Percentiles rank a stretch among this genome's conserved stretches.
These are phyloP conservation scores for Tricholaema leucomelas DNA, from an alignment of 2,113 vertebrate species.

Conservation along the genomic window DNA sequence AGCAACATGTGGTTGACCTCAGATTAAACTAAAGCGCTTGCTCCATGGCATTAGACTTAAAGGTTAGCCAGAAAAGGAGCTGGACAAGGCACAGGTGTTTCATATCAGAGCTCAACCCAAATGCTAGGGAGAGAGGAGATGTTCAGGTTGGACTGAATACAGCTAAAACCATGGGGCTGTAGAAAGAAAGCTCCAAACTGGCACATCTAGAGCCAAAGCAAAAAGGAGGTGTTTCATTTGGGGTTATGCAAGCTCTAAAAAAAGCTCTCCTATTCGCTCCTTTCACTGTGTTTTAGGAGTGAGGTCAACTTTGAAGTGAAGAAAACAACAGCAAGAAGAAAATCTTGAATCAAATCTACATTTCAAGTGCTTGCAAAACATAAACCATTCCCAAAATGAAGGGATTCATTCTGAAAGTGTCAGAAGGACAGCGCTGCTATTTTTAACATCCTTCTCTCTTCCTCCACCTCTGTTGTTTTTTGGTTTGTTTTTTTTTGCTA, in stretches of 20 bases:
- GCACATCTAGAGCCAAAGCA: neutral
- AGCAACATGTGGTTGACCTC: slow-evolving; percentile 58
- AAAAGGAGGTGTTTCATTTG: slow-evolving; percentile 13
- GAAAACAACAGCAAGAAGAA: too few relatives aligned
- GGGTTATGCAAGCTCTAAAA: neutral
- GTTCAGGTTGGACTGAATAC: neutral
- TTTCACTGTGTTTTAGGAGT: neutral
- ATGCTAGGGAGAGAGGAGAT: neutral
- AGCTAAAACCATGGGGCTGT: neutral
- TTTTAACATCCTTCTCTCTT: slow-evolving; percentile 57
- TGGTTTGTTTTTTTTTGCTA: slow-evolving; percentile 21
- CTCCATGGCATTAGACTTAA: neutral
- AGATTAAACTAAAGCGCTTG: slow-evolving; percentile 43
- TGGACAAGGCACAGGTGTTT: neutral
- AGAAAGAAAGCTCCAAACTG: neutral
- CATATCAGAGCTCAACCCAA: neutral
- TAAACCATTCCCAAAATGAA: slow-evolving; percentile 61
- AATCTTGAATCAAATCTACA: slow-evolving; percentile 42
- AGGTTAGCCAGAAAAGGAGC: neutral
- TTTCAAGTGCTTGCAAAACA: slow-evolving; percentile 57
- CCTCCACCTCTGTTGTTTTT: slow-evolving; percentile 45
- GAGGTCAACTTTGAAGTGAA: slow-evolving; percentile 33
- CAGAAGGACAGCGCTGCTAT: slow-evolving; percentile 51
- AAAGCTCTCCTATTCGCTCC: neutral
- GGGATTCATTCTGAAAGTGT: slow-evolving; percentile 61